Evolutionary conservation across 2,113 vertebrate genomes (phyloP), one percentile per base, ranked within the genome.

Genomic region (Condylura cristata): DNA sequence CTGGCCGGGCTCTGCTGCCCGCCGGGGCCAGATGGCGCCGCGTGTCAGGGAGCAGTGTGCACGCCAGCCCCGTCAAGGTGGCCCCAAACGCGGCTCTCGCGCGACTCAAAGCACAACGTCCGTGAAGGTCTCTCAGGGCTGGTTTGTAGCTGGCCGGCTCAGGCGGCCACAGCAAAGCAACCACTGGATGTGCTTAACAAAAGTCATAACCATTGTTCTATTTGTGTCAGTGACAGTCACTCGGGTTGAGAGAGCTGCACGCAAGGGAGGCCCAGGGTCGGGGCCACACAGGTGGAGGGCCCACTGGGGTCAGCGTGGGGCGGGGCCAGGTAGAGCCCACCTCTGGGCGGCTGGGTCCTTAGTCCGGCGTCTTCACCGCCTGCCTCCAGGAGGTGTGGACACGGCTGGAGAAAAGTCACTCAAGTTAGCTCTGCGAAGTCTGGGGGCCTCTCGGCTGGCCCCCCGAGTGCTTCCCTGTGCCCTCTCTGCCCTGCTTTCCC

Each of bases 281-380:
- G 46, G 13, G 46, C 46, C 16, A 3, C 26, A 10, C 5, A 12
- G 46, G 39, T 10, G 58, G 39, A 41, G n/a, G n/a, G 8, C 0
- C 3, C 5, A 13, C 75, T 44, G 7, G 48, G 14, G 48, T 51
- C 48, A 51, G 48, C 13, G 0, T 37, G 18, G 11, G 4, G 17
- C 2, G 11, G 3, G 37, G 10, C 11, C 20, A 6, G 9, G 46
- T 39, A 1, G 6, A 11, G 8, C 10, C 24, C 1, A 18, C 0
- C 46, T 1, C 17, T 1, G 4, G 32, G 60, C 44, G 3, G n/a
- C n/a, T n/a, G n/a, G 61, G 44, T 18, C 22, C 13, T 60, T 12
- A 1, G 6, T 3, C 2, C 7, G 13, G 70, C 28, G 3, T 5
- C 39, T 28, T 48, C 39, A 8, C 56, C n/a, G 32, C 60, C 68